phyloP scores from a whole-genome alignment of 2,797 vertebrate species.

The Manis pentadactyla region DNA sequence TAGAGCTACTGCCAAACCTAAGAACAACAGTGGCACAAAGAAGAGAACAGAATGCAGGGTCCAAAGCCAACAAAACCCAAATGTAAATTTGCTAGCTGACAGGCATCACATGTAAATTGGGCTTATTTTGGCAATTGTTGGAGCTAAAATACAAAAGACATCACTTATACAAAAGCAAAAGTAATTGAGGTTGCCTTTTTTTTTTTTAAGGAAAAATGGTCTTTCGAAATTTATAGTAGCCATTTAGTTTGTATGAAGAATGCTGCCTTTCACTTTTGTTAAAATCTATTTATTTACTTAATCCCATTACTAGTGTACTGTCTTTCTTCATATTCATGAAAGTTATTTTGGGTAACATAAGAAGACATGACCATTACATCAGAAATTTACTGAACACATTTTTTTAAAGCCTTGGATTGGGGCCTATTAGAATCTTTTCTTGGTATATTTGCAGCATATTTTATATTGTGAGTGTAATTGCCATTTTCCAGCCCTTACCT shows the following conservation, averaged over 20 bases:
- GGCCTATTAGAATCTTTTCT: conserved; percentile 21
- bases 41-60: conserved; percentile 78
- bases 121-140: conserved; percentile 85
- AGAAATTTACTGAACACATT: conserved; percentile 44
- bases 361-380: conserved; percentile 28
- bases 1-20: conserved; percentile 82
- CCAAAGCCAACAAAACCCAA: conserved; percentile 86
- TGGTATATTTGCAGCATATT: conserved; percentile 45
- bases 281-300: conserved; percentile 69
- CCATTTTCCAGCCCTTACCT: conserved; percentile 3
- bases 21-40: conserved; percentile 83
- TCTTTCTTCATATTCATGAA: conserved; percentile 65
- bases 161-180: conserved; percentile 76
- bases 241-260: conserved; percentile 69
- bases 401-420: not conserved
- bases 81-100: conserved; percentile 85
- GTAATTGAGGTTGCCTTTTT: conserved; percentile 68
- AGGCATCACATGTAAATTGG: conserved; percentile 84
- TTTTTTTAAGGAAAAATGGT: conserved; percentile 56
- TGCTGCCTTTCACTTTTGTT: conserved; percentile 65
- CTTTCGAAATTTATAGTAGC: conserved; percentile 63
- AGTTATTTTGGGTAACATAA: conserved; percentile 68
- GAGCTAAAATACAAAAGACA: conserved; percentile 79
- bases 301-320: conserved; percentile 57
- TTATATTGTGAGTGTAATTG: conserved; percentile 43